Conservation (phyloP, 2,797 vertebrate genomes). For the Denticeps clupeoides region DNA sequence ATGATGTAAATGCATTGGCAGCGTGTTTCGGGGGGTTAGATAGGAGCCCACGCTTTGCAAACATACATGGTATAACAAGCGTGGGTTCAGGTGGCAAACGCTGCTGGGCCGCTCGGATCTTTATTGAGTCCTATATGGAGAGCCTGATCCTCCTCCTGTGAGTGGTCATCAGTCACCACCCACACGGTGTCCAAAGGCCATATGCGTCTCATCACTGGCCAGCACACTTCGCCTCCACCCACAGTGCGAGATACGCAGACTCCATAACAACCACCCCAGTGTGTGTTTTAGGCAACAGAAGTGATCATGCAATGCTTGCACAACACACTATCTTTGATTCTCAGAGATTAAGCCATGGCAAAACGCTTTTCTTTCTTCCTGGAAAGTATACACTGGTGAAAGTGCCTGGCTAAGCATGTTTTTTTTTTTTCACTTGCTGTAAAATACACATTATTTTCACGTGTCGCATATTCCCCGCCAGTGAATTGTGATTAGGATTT, state of each 20-base stretch:
- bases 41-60: slow-evolving; percentile 18
- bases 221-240: slow-evolving; percentile 12
- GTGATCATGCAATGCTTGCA: neutral
- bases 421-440: slow-evolving; percentile 2
- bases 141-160: slow-evolving; percentile 29
- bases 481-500: slow-evolving; percentile 21
- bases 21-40: slow-evolving; percentile 26
- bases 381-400: slow-evolving; percentile 1
- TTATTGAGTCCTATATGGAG: slow-evolving; percentile 34
- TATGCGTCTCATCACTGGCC: slow-evolving; percentile 26
- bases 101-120: slow-evolving; percentile 17
- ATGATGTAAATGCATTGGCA: slow-evolving; percentile 24
- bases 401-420: slow-evolving; percentile 5
- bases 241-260: neutral
- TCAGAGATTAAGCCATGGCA: neutral
- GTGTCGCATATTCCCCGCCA: slow-evolving; percentile 14
- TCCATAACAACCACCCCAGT: neutral
- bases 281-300: too few relatives aligned
- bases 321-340: neutral
- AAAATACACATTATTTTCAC: slow-evolving; percentile 10
- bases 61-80: slow-evolving; percentile 14
- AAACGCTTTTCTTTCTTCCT: slow-evolving; percentile 2
- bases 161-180: slow-evolving; percentile 58
- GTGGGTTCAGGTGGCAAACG: slow-evolving; percentile 30
- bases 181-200: slow-evolving; percentile 38